Percentiles rank a stretch among this genome's conserved stretches.
These are phyloP conservation scores for Pterocles orientalis DNA, from an alignment of 2,113 vertebrate genomes.

Conservation along the genomic window DNA sequence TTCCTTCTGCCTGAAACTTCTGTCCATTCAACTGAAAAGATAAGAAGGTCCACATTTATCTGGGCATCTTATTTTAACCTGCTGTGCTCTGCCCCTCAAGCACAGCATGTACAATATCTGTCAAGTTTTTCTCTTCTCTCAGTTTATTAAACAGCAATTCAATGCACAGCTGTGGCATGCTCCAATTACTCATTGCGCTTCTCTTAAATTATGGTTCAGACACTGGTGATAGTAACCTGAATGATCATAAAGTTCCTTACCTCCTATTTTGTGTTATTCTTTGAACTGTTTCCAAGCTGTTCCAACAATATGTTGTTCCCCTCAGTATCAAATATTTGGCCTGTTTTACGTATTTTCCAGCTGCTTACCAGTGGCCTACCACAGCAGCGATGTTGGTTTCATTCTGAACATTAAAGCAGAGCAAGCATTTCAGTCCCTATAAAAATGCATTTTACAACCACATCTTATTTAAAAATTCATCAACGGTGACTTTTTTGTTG, in stretches of 20 bases:
- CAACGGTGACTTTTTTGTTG: not conserved
- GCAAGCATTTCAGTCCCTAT: not conserved
- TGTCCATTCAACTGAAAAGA: too few species aligned
- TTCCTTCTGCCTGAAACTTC: not conserved
- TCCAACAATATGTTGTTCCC: not conserved
- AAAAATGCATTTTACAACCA: not conserved
- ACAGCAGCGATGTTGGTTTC: not conserved
- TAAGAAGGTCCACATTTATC: not conserved
- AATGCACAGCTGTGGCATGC: not conserved
- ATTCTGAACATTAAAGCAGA: not conserved
- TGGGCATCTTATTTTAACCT: not conserved
- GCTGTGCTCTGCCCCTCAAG: not conserved
- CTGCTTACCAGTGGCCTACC: not conserved
- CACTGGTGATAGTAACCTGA: not conserved
- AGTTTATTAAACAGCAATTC: not conserved
- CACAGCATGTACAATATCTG: not conserved
- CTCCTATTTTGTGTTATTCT: not conserved
- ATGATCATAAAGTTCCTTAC: not conserved
- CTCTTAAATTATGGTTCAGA: not conserved
- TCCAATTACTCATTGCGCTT: not conserved
- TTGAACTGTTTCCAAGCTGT: not conserved
- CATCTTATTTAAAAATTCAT: not conserved
- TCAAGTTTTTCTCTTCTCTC: not conserved
- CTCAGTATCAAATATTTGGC: not conserved
- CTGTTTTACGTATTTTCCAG: not conserved